Base-by-base conservation (phyloP, 2,113 vertebrate genomes). In the Odocoileus hemionus region DNA sequence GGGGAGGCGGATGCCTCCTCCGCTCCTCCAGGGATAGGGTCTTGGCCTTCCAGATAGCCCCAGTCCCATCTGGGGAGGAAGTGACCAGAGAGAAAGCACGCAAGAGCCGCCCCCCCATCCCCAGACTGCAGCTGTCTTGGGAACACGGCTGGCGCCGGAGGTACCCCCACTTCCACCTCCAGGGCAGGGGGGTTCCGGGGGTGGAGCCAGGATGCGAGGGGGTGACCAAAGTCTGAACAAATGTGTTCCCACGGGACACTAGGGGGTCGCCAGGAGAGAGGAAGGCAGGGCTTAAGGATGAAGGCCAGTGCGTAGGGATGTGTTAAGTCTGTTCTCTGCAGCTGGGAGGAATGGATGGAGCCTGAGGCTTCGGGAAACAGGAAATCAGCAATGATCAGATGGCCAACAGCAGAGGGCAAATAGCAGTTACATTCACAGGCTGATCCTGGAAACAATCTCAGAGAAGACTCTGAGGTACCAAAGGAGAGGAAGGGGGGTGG, bases 51-150 rank as follows among this genome's bases (percentile, higher is more conserved):
- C 92, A 83, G 91, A 96, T 61, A 97, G 67, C 83, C 95, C 88
- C 55, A 60, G 45, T 87, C 88, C 86, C 95, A 98, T 97, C 92
- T 91, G 94, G 83, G 86, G 91, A 97, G 97, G 98, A 98, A 98
- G 93, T 97, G 98, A 94, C 91, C 92, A 45, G 78, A 94, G 61
- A 83, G 82, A 92, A 97, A 90, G 94, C 64, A 43, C 78, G 61
- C 21, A 6, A 70, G 50, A 87, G 57, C 94, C 86, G 92, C 74
- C 14, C 52, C 80, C 21, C 94, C 45, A 58, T 70, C 57, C 93
- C 30, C 92, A 61, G 89, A 13, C 58, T 94, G 97, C 98, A 98
- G 98, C 97, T 92, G 95, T 97, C 88, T 89, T 70, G 28, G 82
- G 91, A 79, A 86, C 67, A 16, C 10, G 39, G 43, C 92, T 83